Conservation (phyloP, 64 coral and sea anemone genomes). For the Pocillopora damicornis region DNA sequence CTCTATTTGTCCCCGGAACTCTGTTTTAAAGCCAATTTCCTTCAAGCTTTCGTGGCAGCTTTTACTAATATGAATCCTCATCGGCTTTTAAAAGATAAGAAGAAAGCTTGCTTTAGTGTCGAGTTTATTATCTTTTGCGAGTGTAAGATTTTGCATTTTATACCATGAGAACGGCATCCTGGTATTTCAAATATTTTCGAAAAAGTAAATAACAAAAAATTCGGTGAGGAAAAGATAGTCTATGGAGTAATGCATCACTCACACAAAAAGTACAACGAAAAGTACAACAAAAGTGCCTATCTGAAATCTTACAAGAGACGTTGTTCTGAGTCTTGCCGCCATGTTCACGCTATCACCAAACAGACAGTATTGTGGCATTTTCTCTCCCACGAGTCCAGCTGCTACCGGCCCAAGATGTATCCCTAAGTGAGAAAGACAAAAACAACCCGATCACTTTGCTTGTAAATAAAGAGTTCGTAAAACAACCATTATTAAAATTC, state of each 20-base stretch:
- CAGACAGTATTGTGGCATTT: conserved; percentile 72
- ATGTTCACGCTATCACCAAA: conserved; percentile 80
- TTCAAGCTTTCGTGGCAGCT: conserved; percentile 50
- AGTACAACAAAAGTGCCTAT: too few relatives aligned
- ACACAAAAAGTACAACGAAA: too few relatives aligned
- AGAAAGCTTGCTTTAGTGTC: not conserved
- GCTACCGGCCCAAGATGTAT: conserved; percentile 66
- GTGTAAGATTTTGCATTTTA: too few relatives aligned
- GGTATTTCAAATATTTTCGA: too few relatives aligned
- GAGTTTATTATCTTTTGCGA: too few relatives aligned
- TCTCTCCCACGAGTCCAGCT: conserved; percentile 52
- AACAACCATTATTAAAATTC: too few relatives aligned
- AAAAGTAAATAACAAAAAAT: too few relatives aligned
- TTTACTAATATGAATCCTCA: conserved; percentile 80
- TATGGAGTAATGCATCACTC: too few relatives aligned
- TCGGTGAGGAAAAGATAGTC: too few relatives aligned
- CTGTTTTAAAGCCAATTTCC: conserved; percentile 36
- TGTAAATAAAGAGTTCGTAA: too few relatives aligned
- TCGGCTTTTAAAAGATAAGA: conserved; percentile 46
- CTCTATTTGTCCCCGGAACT: conserved; percentile 73
- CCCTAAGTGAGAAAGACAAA: not conserved
- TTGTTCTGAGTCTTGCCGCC: conserved; percentile 59
- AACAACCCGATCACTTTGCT: not conserved
- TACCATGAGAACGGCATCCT: too few relatives aligned
- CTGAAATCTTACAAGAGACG: conserved; percentile 32